phyloP scores from a whole-genome alignment of 37 sponge, comb jelly and placozoan species.

The Spongilla lacustris region DNA sequence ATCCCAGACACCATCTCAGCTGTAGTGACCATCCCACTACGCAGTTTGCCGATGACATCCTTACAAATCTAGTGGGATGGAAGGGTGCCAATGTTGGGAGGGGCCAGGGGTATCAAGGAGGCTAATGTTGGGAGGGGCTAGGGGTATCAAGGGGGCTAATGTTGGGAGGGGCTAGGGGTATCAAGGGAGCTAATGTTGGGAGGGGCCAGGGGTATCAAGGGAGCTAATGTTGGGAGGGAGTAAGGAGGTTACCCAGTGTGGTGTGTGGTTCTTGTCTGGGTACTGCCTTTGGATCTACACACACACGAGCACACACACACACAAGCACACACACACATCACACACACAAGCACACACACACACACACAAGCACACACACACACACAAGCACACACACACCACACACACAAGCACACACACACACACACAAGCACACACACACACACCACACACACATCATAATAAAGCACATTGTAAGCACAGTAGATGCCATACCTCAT shows the following conservation, averaged over 20 bases:
- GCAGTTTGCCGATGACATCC: slow-evolving; percentile 26
- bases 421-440: neutral
- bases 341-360: neutral
- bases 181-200: slow-evolving; percentile 2
- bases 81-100: neutral
- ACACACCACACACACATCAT: neutral
- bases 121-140: too few species aligned
- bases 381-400: too few species aligned
- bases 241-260: slow-evolving; percentile 54
- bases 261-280: slow-evolving; percentile 28
- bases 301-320: neutral
- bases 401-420: neutral
- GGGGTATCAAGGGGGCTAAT: too few species aligned
- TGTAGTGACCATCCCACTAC: slow-evolving; percentile 31
- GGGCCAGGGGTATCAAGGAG: too few species aligned
- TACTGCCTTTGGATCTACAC: slow-evolving; percentile 48
- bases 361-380: neutral
- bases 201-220: neutral
- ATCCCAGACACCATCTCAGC: slow-evolving; percentile 64
- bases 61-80: neutral
- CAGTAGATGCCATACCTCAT: slow-evolving; percentile 57
- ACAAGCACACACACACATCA: too few species aligned
- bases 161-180: neutral
- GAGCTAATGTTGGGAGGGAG: neutral
- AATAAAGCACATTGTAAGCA: neutral